Percentiles rank a stretch among this genome's conserved stretches.
phyloP scores from a whole-genome alignment of 2,797 vertebrate genomes.

The Cottoperca gobio region DNA sequence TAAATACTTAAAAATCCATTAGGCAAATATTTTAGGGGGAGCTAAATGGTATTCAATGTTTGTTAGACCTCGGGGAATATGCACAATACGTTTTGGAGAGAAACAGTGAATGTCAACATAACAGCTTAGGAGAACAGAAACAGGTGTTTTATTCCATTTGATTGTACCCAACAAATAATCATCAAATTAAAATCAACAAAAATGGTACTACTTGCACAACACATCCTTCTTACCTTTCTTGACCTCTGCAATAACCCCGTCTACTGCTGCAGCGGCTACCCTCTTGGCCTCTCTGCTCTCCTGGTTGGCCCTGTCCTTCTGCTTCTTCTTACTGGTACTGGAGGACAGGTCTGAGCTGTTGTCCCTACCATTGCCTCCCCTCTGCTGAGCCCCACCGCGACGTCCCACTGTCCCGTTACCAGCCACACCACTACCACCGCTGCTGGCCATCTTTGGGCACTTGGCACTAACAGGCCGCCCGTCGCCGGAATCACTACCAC shows the following conservation, averaged over 20 bases:
- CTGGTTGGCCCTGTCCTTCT: constrained; percentile 96
- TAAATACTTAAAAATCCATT: background rate
- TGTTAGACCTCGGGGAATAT: too few species aligned
- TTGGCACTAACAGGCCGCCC: constrained; percentile 93
- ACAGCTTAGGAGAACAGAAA: too few species aligned
- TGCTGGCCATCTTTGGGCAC: constrained; percentile 97
- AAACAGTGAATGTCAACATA: background rate
- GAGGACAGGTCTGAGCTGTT: constrained; percentile 82
- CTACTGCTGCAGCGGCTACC: constrained; percentile 57
- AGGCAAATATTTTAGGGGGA: background rate
- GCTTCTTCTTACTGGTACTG: constrained; percentile 94
- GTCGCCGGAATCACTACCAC: constrained; percentile 89
- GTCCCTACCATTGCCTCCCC: constrained; percentile 82
- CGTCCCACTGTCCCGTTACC: constrained; percentile 67
- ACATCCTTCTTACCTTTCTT: constrained; percentile 84
- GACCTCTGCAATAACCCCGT: constrained; percentile 71
- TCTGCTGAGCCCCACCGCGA: constrained; percentile 78
- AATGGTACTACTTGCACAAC: background rate
- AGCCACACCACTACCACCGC: constrained; percentile 71
- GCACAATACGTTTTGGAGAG: background rate
- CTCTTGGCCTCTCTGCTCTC: constrained; percentile 95
- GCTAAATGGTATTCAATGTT: too few species aligned
- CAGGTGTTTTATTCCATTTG: background rate
- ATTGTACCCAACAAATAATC: background rate
- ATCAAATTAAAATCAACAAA: background rate